Conservation (phyloP, 2,888 invertebrate species). For the Acheta domesticus region DNA sequence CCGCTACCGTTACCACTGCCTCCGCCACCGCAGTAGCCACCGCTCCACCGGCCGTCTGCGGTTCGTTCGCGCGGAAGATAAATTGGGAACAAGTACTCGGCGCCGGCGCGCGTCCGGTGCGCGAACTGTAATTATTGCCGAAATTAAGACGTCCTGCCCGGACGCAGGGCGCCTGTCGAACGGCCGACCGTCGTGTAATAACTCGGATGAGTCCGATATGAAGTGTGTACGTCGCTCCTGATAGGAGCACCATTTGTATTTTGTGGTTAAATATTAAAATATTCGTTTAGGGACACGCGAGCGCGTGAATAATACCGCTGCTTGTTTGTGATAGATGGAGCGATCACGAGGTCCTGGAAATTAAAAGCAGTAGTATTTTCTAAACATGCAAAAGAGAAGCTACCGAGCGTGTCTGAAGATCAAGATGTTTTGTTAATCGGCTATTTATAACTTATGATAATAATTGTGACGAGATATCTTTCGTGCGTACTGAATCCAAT, state of each 20-base stretch:
- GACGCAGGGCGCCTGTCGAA: not conserved
- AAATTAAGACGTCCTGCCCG: not conserved
- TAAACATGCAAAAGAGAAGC: too few relatives aligned
- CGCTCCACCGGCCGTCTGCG: not conserved
- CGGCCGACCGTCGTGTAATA: not conserved
- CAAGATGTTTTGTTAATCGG: too few relatives aligned
- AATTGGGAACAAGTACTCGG: conserved; percentile 7
- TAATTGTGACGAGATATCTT: too few relatives aligned
- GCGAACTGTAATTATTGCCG: not conserved
- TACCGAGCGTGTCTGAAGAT: too few relatives aligned
- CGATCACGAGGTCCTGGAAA: too few relatives aligned
- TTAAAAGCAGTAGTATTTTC: too few relatives aligned
- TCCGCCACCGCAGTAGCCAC: not conserved
- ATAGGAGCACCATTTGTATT: not conserved
- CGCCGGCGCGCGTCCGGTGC: not conserved
- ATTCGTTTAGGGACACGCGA: not conserved
- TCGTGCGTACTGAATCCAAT: too few relatives aligned
- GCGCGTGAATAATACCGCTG: not conserved
- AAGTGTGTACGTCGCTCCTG: not conserved
- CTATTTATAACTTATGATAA: too few relatives aligned
- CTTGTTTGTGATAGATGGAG: too few relatives aligned
- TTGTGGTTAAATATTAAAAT: not conserved
- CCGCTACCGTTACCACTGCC: not conserved
- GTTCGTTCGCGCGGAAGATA: not conserved
- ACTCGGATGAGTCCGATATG: conserved; percentile 4